A percentile compares a stretch with the other conserved stretches of the same genome.
These are phyloP conservation scores for Arctocebus calabarensis DNA, from an alignment of 2,797 vertebrate species.

Conservation along the genomic window DNA sequence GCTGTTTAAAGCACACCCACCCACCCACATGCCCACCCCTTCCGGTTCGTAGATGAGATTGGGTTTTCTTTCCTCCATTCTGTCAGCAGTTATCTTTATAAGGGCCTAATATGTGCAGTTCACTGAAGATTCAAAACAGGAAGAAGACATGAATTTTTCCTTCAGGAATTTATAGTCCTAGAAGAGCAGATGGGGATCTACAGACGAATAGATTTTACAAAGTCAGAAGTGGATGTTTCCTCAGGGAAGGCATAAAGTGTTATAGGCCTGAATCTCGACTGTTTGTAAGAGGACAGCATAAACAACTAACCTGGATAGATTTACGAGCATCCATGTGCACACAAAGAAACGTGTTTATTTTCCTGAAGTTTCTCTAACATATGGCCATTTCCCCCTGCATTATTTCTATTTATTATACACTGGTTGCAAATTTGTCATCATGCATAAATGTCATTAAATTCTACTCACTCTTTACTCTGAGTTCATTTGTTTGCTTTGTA, in stretches of 20 bases:
- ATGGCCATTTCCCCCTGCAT: constrained; percentile 29
- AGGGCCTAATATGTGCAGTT: neutral
- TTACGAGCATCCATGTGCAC: constrained; percentile 27
- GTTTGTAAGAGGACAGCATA: constrained; percentile 22
- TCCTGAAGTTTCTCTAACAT: constrained; percentile 64
- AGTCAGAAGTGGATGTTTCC: constrained; percentile 33
- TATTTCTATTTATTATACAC: constrained; percentile 53
- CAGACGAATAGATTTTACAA: constrained; percentile 29
- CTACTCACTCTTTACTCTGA: constrained; percentile 47
- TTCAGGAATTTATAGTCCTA: constrained; percentile 5
- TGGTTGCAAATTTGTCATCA: constrained; percentile 53
- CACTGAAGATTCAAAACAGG: neutral
- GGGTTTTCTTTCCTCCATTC: neutral
- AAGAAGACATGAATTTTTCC: neutral
- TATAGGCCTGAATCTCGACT: neutral
- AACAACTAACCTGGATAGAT: constrained; percentile 49
- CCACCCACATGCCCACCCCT: neutral
- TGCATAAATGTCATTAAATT: constrained; percentile 48
- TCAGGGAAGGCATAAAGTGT: constrained; percentile 14
- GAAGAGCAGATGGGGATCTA: neutral
- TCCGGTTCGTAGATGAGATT: neutral
- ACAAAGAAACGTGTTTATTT: constrained; percentile 55
- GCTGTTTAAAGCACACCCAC: neutral
- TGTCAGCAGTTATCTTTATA: neutral
- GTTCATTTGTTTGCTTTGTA: constrained; percentile 66